These are phyloP conservation scores for Centroberyx gerrardi DNA, from an alignment of 2,797 vertebrate genomes.

Conservation along the genomic window DNA sequence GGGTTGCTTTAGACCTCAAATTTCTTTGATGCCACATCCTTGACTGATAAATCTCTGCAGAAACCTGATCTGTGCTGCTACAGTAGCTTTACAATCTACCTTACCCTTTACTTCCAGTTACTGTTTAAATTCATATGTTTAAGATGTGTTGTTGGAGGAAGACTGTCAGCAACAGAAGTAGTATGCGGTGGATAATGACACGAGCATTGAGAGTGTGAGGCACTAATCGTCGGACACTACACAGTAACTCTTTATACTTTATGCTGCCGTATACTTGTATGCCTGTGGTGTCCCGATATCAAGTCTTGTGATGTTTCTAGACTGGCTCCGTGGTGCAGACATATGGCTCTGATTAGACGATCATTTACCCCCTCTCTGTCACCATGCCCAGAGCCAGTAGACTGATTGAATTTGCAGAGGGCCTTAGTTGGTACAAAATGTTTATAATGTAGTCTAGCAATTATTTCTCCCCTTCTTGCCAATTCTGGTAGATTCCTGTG, in stretches of 20 bases:
- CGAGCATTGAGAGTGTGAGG: conserved; percentile 39
- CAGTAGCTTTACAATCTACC: not conserved
- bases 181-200: conserved; percentile 1
- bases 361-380: conserved; percentile 81
- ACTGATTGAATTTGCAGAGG: conserved; percentile 86
- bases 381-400: conserved; percentile 78
- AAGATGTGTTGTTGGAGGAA: not conserved
- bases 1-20: not conserved
- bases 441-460: conserved; percentile 82
- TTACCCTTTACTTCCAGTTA: not conserved
- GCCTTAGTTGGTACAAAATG: conserved; percentile 79
- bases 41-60: conserved; percentile 28
- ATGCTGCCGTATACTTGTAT: conserved; percentile 50
- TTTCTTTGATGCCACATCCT: conserved; percentile 10
- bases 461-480: conserved; percentile 75
- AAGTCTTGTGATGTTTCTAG: conserved; percentile 71
- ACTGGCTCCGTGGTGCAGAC: conserved; percentile 76
- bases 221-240: conserved; percentile 28
- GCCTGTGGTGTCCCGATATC: conserved; percentile 67
- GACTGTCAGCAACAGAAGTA: conserved; percentile 19
- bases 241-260: conserved; percentile 58
- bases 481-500: conserved; percentile 59
- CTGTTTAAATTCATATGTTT: not conserved
- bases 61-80: conserved; percentile 11
- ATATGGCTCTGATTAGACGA: conserved; percentile 86